A percentile compares a stretch with the other conserved stretches of the same genome.
phyloP scores from a whole-genome alignment of 2,888 invertebrate genomes.

The Eupithecia abbreviata region DNA sequence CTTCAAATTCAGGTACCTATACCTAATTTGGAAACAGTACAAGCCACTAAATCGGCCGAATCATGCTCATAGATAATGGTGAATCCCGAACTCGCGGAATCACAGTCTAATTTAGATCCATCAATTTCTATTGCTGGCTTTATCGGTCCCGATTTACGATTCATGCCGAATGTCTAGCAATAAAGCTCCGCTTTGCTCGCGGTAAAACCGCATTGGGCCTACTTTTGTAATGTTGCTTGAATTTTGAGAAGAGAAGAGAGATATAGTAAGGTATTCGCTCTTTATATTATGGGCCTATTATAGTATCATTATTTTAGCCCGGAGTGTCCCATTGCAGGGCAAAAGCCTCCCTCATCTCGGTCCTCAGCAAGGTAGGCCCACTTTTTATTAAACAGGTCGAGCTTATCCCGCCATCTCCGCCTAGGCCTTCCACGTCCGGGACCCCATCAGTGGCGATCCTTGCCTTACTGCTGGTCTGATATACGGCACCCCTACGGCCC shows the following conservation, averaged over 20 bases:
- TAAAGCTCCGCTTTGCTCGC: constrained; percentile 28
- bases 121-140: constrained; percentile 43
- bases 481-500: no score
- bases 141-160: constrained; percentile 43
- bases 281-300: no score
- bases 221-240: not conserved
- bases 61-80: constrained; percentile 32
- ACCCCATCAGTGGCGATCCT: no score
- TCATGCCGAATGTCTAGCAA: constrained; percentile 38
- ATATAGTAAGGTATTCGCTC: no score
- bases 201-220: constrained; percentile 5
- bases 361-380: no score
- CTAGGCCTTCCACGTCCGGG: no score
- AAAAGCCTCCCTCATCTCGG: no score
- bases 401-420: no score
- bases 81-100: constrained; percentile 33
- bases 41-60: constrained; percentile 27
- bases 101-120: constrained; percentile 42
- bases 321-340: no score
- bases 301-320: no score
- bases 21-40: constrained; percentile 22
- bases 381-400: no score
- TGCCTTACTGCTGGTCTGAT: no score
- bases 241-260: not conserved
- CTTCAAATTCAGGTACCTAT: constrained; percentile 12